phyloP scores from a whole-genome alignment of 2,797 vertebrate species.

The Calcarius lapponicus region DNA sequence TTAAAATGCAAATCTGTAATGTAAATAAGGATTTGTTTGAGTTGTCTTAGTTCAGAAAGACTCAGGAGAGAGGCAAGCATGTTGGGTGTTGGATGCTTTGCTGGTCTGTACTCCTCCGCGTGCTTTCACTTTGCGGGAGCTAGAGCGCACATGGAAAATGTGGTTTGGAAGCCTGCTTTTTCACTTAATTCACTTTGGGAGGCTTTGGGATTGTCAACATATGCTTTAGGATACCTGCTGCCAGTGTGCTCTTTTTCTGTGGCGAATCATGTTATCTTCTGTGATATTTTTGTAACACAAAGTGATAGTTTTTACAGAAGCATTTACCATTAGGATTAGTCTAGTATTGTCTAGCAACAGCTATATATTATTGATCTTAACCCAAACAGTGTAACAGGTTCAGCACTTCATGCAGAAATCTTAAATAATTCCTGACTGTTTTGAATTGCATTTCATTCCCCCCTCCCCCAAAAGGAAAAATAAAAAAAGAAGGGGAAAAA shows the following conservation, averaged over 20 bases:
- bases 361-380: background rate
- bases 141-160: background rate
- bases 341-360: background rate
- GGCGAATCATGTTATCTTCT: background rate
- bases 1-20: conserved; percentile 44
- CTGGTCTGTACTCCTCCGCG: background rate
- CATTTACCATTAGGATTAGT: background rate
- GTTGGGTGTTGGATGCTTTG: background rate
- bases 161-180: background rate
- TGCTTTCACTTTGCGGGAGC: background rate
- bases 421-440: background rate
- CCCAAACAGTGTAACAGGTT: background rate
- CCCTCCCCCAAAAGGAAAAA: background rate
- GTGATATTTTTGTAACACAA: background rate
- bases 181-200: background rate
- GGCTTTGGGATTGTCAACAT: background rate
- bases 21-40: conserved; percentile 57
- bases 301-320: background rate
- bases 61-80: background rate
- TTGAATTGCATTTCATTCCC: background rate
- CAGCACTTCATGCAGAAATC: background rate
- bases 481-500: fast-evolving
- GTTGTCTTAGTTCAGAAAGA: background rate
- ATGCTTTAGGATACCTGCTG: background rate
- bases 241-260: background rate